Evolutionary conservation across 2,888 invertebrate genomes (phyloP).

Genomic region (Panopea generosa): DNA sequence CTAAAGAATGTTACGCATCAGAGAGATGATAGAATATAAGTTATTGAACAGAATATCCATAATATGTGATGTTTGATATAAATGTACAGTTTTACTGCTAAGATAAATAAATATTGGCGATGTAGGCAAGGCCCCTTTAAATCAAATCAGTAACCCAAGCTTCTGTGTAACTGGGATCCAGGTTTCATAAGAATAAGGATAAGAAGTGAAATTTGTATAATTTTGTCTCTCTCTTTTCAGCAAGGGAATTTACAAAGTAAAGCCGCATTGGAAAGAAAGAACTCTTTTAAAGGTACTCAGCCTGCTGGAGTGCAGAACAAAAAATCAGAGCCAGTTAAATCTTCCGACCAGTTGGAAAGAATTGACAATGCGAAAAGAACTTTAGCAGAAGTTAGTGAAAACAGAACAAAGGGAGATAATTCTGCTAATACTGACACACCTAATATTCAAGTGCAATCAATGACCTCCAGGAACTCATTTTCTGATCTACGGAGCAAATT

Average conservation of each 20-base stretch:
- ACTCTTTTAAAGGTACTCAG: conserved; percentile 29
- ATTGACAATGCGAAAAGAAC: conserved; percentile 6
- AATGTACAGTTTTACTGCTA: no score
- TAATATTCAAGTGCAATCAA: neutral
- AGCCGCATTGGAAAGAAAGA: conserved; percentile 22
- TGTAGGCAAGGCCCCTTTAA: no score
- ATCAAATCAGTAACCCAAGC: no score
- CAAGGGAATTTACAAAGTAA: conserved; percentile 61
- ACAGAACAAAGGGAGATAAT: neutral
- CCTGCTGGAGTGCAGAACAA: conserved; percentile 28
- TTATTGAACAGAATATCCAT: no score
- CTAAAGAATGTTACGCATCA: no score
- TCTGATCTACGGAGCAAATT: conserved; percentile 13
- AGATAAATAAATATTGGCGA: no score
- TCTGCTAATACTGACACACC: neutral
- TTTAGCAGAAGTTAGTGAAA: neutral
- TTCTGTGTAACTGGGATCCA: no score
- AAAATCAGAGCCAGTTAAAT: conserved; percentile 23
- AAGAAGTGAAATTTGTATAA: neutral
- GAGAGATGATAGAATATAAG: no score
- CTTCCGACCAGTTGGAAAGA: no score
- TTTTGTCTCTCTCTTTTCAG: conserved; percentile 31
- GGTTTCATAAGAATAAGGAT: no score
- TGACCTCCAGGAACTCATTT: conserved; percentile 2
- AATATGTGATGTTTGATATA: no score